phyloP scores from a whole-genome alignment of 2,797 vertebrate species.

The Sparidentex hasta region DNA sequence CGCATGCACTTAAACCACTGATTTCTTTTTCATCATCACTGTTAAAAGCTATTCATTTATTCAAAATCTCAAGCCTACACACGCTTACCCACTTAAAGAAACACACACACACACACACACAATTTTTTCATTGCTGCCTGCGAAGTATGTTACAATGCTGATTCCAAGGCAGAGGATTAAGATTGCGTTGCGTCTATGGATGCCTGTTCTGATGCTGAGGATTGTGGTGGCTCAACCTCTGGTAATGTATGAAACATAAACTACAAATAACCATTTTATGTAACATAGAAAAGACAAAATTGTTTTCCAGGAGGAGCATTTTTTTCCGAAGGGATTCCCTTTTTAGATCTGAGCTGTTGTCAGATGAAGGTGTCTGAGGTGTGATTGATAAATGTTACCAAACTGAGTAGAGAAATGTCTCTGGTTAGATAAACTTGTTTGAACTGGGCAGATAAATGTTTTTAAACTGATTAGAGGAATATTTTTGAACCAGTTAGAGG shows the following conservation, averaged over 20 bases:
- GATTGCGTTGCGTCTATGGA: conserved; percentile 95
- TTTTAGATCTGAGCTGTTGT: background rate
- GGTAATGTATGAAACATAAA: conserved; percentile 70
- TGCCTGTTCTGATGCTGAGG: conserved; percentile 95
- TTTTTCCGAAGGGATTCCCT: background rate
- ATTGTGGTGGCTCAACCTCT: conserved; percentile 91
- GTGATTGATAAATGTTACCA: background rate
- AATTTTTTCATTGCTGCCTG: conserved; percentile 14
- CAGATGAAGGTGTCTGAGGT: background rate
- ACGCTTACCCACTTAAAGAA: conserved; percentile 39
- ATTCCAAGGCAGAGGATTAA: conserved; percentile 93
- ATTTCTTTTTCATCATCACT: conserved; percentile 15
- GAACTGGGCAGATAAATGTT: background rate
- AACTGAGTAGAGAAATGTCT: background rate
- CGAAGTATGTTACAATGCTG: conserved; percentile 85
- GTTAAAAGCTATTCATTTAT: conserved; percentile 22
- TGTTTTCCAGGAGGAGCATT: background rate
- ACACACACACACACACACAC: conserved; percentile 19
- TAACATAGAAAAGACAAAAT: too few species aligned
- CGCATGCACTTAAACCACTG: conserved; percentile 3
- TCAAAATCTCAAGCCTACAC: conserved; percentile 1
- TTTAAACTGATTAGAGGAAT: background rate
- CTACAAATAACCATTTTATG: background rate
- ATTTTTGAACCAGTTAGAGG: background rate
- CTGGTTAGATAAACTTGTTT: background rate